Evolutionary conservation across 2,113 vertebrate genomes (phyloP).

Genomic region (Urocynchramus pylzowi): DNA sequence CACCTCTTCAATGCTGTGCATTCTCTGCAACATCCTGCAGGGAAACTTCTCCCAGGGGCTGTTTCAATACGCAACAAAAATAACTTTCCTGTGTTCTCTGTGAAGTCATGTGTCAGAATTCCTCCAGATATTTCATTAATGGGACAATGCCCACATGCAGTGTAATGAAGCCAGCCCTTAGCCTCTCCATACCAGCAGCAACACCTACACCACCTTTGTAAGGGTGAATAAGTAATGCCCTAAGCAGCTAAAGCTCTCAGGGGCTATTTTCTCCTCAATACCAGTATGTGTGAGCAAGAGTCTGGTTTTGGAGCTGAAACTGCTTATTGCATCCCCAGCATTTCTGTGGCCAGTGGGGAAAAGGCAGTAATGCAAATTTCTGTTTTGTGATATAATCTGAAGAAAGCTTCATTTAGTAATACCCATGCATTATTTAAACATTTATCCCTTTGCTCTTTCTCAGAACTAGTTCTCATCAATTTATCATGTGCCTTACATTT

Average conservation of each 20-base stretch:
- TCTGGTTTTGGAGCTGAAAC: not conserved
- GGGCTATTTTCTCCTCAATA: not conserved
- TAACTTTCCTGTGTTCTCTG: not conserved
- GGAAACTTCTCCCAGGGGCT: not conserved
- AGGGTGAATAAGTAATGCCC: not conserved
- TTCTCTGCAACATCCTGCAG: not conserved
- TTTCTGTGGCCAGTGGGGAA: not conserved
- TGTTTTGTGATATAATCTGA: not conserved
- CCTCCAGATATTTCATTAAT: not conserved
- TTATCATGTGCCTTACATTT: constrained; percentile 51
- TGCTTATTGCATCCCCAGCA: not conserved
- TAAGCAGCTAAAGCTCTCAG: not conserved
- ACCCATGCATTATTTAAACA: constrained; percentile 50
- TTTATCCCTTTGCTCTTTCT: constrained; percentile 52
- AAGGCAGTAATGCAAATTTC: not conserved
- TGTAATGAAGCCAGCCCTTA: not conserved
- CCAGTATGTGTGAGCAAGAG: not conserved
- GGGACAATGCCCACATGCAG: not conserved
- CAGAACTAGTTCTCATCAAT: constrained; percentile 60
- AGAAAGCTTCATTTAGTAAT: constrained; percentile 6
- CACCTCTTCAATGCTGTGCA: accelerated
- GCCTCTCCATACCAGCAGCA: not conserved
- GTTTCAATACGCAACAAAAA: not conserved
- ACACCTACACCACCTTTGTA: not conserved
- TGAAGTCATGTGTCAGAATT: not conserved